Evolutionary conservation across 2,888 invertebrate species (phyloP).

Genomic region (Pinctada fucata): DNA sequence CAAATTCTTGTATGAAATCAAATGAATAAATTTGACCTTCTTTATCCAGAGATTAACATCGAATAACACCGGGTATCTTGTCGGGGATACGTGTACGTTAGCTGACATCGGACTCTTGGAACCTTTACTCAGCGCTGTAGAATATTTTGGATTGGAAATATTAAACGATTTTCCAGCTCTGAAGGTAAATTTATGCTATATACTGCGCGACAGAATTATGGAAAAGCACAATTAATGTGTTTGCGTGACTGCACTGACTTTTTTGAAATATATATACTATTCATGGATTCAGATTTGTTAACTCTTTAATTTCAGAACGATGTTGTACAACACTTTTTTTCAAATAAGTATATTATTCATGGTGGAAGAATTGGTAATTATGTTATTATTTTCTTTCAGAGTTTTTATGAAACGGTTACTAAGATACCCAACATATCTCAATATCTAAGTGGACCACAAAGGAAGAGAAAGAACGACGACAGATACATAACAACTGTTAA

Average conservation of each 20-base stretch:
- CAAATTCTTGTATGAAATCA: too few species aligned
- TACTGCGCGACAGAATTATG: too few species aligned
- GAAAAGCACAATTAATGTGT: too few species aligned
- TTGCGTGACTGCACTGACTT: too few species aligned
- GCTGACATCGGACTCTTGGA: slow-evolving; percentile 47
- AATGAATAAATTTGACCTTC: too few species aligned
- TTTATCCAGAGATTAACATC: slow-evolving; percentile 26
- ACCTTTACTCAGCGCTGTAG: slow-evolving; percentile 30
- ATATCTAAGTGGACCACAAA: slow-evolving; percentile 35
- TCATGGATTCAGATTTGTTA: too few species aligned
- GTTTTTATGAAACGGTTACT: slow-evolving; percentile 35
- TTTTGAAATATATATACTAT: too few species aligned
- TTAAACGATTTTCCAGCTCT: slow-evolving; percentile 37
- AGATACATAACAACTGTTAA: slow-evolving; percentile 35
- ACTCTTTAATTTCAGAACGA: too few species aligned
- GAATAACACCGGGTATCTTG: slow-evolving; percentile 38
- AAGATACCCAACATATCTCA: slow-evolving; percentile 19
- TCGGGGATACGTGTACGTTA: slow-evolving; percentile 31
- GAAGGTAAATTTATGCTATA: slow-evolving; percentile 21
- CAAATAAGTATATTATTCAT: too few species aligned
- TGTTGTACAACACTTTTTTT: too few species aligned
- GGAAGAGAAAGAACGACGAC: slow-evolving; percentile 40
- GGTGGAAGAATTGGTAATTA: too few species aligned
- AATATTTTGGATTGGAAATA: slow-evolving; percentile 36
- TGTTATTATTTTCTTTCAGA: slow-evolving; percentile 24